Conservation (phyloP, 2,888 invertebrate genomes). For the Penaeus monodon region DNA sequence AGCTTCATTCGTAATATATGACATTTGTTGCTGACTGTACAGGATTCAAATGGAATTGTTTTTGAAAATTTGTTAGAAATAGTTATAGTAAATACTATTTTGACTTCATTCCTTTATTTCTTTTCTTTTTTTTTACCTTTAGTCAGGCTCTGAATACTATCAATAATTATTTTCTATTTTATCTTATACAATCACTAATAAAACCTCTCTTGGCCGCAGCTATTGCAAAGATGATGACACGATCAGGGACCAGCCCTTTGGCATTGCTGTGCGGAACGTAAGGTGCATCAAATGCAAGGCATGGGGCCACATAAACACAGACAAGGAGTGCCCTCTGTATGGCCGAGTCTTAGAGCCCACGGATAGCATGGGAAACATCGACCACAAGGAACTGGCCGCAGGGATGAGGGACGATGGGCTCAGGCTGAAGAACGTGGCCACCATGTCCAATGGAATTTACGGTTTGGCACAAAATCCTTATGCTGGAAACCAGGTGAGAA, state of each 20-base stretch:
- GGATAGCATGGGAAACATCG: conserved; percentile 71
- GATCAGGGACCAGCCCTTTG: conserved; percentile 98
- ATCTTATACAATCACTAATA: too few relatives aligned
- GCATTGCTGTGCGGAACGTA: conserved; percentile 96
- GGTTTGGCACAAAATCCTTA: conserved; percentile 71
- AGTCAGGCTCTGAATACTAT: too few relatives aligned
- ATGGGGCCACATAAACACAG: conserved; percentile 98
- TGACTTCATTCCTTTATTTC: too few relatives aligned
- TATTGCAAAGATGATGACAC: conserved; percentile 92
- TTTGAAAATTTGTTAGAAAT: too few relatives aligned
- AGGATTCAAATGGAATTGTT: too few relatives aligned
- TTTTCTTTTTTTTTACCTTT: too few relatives aligned
- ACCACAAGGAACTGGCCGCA: conserved; percentile 82
- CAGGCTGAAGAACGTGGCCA: conserved; percentile 79
- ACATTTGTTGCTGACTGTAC: too few relatives aligned
- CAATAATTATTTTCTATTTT: too few relatives aligned
- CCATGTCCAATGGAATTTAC: conserved; percentile 60
- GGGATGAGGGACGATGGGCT: conserved; percentile 94
- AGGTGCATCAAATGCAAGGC: conserved; percentile 98
- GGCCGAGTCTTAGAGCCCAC: conserved; percentile 80
- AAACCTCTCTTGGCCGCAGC: conserved; percentile 72
- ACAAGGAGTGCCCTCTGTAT: conserved; percentile 91
- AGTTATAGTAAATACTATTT: too few relatives aligned
- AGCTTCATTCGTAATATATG: too few relatives aligned
- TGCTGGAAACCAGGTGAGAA: conserved; percentile 68